A percentile compares a stretch with the other conserved stretches of the same genome.
These are phyloP conservation scores for Cantharis flavilabris DNA, from an alignment of 2,888 invertebrate species.

Conservation along the genomic window DNA sequence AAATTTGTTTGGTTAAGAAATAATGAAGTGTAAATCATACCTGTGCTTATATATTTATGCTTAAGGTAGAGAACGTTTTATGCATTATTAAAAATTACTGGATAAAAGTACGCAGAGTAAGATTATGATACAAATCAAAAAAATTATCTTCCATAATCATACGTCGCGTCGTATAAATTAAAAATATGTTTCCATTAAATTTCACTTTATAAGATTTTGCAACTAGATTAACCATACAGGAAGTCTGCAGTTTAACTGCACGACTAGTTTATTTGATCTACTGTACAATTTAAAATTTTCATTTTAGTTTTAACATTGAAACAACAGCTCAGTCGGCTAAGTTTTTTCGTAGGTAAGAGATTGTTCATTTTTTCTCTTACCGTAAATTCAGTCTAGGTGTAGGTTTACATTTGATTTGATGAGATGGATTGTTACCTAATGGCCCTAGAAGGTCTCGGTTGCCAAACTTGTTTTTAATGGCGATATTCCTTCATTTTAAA, in stretches of 20 bases:
- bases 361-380: neutral
- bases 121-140: too few species aligned
- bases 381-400: neutral
- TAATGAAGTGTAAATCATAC: too few species aligned
- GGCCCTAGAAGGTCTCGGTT: neutral
- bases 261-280: neutral
- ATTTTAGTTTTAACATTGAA: neutral
- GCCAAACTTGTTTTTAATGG: neutral
- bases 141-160: too few species aligned
- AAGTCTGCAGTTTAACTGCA: neutral
- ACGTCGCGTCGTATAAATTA: too few species aligned
- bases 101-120: too few species aligned
- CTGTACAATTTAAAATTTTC: neutral
- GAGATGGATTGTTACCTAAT: neutral
- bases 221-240: neutral
- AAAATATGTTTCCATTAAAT: too few species aligned
- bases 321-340: neutral
- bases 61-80: too few species aligned
- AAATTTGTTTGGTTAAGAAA: too few species aligned
- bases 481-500: neutral
- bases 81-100: too few species aligned
- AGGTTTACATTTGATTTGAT: neutral
- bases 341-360: neutral
- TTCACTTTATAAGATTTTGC: neutral
- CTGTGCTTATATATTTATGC: too few species aligned